Base-by-base conservation (phyloP, 2,888 invertebrate genomes). In the Plebejus melissa region DNA sequence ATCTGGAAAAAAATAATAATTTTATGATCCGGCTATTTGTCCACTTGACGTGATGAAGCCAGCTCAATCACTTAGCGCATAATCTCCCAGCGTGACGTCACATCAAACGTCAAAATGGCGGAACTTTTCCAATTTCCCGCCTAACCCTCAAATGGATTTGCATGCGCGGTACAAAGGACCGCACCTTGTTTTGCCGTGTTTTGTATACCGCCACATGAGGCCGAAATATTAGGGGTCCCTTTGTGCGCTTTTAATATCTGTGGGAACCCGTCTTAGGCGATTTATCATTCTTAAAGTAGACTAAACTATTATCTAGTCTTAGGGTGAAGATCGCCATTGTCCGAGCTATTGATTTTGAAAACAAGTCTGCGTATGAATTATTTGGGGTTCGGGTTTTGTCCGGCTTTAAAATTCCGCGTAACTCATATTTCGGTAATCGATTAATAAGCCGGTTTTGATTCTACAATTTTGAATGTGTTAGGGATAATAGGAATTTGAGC, bases 281-380 rank as follows among this genome's bases (percentile, higher is more conserved):
- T 93, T 93, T 93, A 93, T 93, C 93, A 93, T 93, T 92, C 92
- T 93, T 93, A 92, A 93, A 93, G 91, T 88, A 91, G 91, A 88
- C 82, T 85, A 86, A 82, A 84, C 87, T 89, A 88, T 90, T 91
- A 89, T 89, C 83, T 86, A 85, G 86, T 86, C 85, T 87, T 84
- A 78, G 90, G 88, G 87, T 89, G 86, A 85, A 86, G 84, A 83
- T 85, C 85, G 82, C 83, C 87, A 88, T 91, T 89, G 87, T 87
- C 79, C 84, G 80, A 13, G 32, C 50, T 72, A 72, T 72, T 72
- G 72, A 72, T 72, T 72, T 72, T 54, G 72, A 72, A 72, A 72
- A 72, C 72, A 54, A 72, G 89, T 89, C 87, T 82, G 80, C 83
- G 81, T 85, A 85, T 82, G 81, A 82, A 81, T 82, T 81, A 80